phyloP scores from a whole-genome alignment of 1,140 invertebrate genomes.

The Drosophila trapezifrons region DNA sequence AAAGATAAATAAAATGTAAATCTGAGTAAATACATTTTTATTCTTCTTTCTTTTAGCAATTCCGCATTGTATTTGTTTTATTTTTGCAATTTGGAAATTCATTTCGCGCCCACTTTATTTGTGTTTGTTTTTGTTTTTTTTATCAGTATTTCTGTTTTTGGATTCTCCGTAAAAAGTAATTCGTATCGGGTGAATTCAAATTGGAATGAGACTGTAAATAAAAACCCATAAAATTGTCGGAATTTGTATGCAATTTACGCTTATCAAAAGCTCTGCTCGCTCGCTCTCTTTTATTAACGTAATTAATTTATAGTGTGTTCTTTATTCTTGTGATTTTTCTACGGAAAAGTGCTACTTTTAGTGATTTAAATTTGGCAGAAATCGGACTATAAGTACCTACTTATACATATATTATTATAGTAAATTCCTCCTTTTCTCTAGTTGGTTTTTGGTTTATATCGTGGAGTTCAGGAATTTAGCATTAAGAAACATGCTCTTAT shows the following conservation, averaged over 20 bases:
- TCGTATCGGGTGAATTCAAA: constrained; percentile 46
- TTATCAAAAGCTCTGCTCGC: background rate
- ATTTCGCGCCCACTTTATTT: background rate
- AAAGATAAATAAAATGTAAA: background rate
- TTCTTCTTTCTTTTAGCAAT: background rate
- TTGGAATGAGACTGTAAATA: constrained; percentile 10
- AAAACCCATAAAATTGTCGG: constrained; percentile 2
- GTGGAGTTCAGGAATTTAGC: too few species aligned
- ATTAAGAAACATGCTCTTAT: too few species aligned
- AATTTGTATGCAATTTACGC: constrained; percentile 8
- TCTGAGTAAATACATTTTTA: background rate
- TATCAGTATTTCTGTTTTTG: background rate
- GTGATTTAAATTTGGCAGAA: too few species aligned
- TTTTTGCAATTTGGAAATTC: background rate
- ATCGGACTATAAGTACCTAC: too few species aligned
- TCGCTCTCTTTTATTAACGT: too few species aligned
- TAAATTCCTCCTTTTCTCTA: too few species aligned
- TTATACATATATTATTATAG: too few species aligned
- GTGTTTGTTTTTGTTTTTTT: background rate
- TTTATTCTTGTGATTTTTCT: background rate
- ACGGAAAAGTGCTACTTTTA: background rate
- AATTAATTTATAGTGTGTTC: background rate
- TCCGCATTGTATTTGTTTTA: background rate
- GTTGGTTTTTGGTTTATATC: too few species aligned
- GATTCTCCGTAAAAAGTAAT: constrained; percentile 49